Conservation (phyloP, 2,797 vertebrate genomes). For the Brachymystax lenok region DNA sequence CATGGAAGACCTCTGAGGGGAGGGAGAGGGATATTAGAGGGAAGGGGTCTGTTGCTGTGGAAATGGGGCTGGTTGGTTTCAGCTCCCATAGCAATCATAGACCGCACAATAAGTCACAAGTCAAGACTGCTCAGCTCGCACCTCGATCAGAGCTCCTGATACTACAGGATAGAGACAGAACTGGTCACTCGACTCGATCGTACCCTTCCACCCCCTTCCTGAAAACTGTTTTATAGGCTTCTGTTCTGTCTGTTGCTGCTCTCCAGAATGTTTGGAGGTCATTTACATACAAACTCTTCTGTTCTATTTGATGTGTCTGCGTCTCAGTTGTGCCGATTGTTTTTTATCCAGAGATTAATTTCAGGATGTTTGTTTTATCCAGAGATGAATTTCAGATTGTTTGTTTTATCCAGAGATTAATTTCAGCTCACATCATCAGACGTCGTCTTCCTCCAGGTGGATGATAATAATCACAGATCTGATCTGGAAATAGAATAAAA, state of each 20-base stretch:
- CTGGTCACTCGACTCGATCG: neutral
- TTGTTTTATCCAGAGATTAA: constrained; percentile 18
- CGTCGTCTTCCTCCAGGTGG: neutral
- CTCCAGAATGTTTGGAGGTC: constrained; percentile 29
- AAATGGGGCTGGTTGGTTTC: constrained; percentile 4
- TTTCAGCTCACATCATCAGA: no score
- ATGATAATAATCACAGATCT: neutral
- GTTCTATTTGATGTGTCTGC: constrained; percentile 35
- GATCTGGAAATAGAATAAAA: neutral
- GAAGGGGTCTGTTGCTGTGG: constrained; percentile 11
- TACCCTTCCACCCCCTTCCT: constrained; percentile 8
- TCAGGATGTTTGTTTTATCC: neutral
- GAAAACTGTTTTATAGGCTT: constrained; percentile 19
- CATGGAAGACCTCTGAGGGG: neutral
- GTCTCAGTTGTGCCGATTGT: constrained; percentile 38
- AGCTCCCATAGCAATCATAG: constrained; percentile 19
- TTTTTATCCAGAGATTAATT: neutral
- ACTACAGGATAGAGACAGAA: neutral
- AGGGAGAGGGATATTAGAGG: neutral
- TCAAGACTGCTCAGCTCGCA: constrained; percentile 4
- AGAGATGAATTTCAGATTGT: no score
- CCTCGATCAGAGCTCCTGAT: neutral
- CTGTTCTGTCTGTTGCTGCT: constrained; percentile 11
- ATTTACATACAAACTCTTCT: constrained; percentile 10
- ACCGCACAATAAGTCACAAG: neutral